Base-by-base conservation (phyloP, 1,140 invertebrate species). In the Bombus balteatus region DNA sequence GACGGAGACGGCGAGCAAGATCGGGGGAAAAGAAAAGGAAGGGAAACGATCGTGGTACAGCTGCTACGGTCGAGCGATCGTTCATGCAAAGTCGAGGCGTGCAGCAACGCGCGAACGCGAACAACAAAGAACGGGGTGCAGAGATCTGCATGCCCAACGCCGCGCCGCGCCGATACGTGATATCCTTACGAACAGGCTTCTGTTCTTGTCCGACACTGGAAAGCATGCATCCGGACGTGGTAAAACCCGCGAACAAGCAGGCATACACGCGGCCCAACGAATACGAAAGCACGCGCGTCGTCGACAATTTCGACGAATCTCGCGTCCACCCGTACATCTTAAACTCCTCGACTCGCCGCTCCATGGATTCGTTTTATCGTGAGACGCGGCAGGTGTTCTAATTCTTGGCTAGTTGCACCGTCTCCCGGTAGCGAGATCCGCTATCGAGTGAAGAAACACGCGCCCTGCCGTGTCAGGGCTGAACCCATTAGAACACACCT, bases 91-190 rank as follows among this genome's bases (percentile, higher is more conserved):
- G n/a, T 62, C 53, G 80, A 73, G 43, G 65, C 85, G 71, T 73
- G 72, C 47, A 53, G 66, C 32, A 70, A 70, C 66, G 66, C 47
- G 47, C 47, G 47, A 53, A 53, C 41, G 68, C 78, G 75, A 75
- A 13, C 34, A 62, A 82, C 66, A 62, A 77, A 47, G 75, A 53
- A 53, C 65, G 47, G 39, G 86, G 66, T 68, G 87, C 70, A 43
- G 65, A 75, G 84, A 90, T 89, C 79, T 89, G 82, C 88, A 90
- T 90, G 89, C 74, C 71, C 79, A 39, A 41, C 47, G 47, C 47
- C 47, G 47, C 81, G 78, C 43, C 43, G 39, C 88, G 34, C 75
- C 65, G 78, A 85, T 82, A 89, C 89, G 89, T 90, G 89, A 90
- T 81, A 70, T 81, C 86, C 86, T 82, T 90, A 80, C 89, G 79